Evolutionary conservation across 2,113 vertebrate genomes (phyloP).

Genomic region (Labeo rohita): DNA sequence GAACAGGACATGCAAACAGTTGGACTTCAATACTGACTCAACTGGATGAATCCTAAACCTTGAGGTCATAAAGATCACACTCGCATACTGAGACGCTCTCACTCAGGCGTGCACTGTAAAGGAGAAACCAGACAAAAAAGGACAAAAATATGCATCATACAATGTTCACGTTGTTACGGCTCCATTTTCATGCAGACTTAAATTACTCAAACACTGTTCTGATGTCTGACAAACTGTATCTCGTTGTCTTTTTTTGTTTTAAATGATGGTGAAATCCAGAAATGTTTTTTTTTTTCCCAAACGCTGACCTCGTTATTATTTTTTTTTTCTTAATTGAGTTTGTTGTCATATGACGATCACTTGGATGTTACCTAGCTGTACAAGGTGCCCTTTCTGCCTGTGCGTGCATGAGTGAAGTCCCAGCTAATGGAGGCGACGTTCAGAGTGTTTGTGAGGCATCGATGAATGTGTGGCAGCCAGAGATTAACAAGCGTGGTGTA

Average conservation of each 20-base stretch:
- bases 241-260: constrained; percentile 63
- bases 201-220: constrained; percentile 71
- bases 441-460: constrained; percentile 70
- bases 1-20: constrained; percentile 70
- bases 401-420: constrained; percentile 71
- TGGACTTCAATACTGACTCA: constrained; percentile 68
- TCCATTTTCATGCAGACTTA: constrained; percentile 63
- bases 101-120: constrained; percentile 80
- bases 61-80: constrained; percentile 68
- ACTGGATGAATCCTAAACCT: constrained; percentile 75
- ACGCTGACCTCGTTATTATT: constrained; percentile 79
- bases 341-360: constrained; percentile 75
- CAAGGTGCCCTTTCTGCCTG: constrained; percentile 74
- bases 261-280: constrained; percentile 70
- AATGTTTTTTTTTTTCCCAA: constrained; percentile 71
- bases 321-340: constrained; percentile 73
- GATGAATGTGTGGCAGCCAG: constrained; percentile 50
- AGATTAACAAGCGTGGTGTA: constrained; percentile 57
- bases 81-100: constrained; percentile 73
- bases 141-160: constrained; percentile 78
- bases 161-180: constrained; percentile 60
- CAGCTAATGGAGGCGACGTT: constrained; percentile 60
- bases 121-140: constrained; percentile 57
- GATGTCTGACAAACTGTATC: constrained; percentile 77
- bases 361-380: constrained; percentile 75